phyloP scores from a whole-genome alignment of 2,888 invertebrate genomes.

The Torymus tubicola region DNA sequence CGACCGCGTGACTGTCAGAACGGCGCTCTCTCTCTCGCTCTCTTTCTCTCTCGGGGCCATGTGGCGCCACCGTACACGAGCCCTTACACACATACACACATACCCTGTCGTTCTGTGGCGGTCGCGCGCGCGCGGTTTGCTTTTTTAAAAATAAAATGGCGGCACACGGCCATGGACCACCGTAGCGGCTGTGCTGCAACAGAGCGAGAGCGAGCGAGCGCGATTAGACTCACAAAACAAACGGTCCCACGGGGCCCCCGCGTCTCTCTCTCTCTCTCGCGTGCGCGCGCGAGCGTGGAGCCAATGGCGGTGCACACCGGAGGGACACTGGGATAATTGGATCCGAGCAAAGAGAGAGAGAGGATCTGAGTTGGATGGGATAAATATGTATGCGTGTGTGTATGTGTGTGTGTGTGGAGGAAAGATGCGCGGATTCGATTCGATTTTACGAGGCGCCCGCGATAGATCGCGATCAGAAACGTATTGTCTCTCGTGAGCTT shows the following conservation, averaged over 20 bases:
- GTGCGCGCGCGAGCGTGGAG: constrained; percentile 61
- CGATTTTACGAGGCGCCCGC: constrained; percentile 34
- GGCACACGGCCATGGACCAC: constrained; percentile 68
- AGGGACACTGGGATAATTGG: constrained; percentile 20
- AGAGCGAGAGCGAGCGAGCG: constrained; percentile 69
- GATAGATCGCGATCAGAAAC: constrained; percentile 24
- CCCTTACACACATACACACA: too few species aligned
- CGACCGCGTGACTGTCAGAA: constrained; percentile 65
- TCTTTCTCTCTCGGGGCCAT: constrained; percentile 56
- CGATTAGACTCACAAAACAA: constrained; percentile 77
- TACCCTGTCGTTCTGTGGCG: background rate
- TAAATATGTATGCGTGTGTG: background rate
- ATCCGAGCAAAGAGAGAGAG: constrained; percentile 12
- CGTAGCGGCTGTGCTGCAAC: constrained; percentile 55
- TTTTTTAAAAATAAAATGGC: too few species aligned
- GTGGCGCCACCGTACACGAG: constrained; percentile 52
- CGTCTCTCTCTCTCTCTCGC: constrained; percentile 17
- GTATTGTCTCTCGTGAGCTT: constrained; percentile 24
- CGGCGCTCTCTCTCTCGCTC: constrained; percentile 50
- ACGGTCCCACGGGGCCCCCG: constrained; percentile 71
- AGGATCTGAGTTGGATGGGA: background rate
- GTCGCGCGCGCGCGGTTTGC: constrained; percentile 57
- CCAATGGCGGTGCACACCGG: constrained; percentile 25
- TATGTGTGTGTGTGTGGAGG: background rate
- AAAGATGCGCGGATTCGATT: background rate